Conservation (phyloP, 2,888 invertebrate species). For the Linnaemya vulpina region DNA sequence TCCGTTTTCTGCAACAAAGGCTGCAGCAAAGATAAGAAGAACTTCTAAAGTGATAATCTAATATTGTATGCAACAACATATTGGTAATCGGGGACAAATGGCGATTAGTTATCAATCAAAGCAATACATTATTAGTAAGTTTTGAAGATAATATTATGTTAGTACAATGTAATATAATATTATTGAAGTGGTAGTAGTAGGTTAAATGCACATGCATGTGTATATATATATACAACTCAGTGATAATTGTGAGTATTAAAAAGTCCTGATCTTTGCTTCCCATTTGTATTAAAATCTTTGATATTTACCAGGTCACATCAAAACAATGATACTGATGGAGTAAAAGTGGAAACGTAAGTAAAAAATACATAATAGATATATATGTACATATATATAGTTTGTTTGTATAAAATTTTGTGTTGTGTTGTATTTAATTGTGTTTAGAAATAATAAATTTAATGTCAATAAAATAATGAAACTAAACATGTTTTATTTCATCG, state of each 20-base stretch:
- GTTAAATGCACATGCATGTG: not conserved
- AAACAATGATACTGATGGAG: no score
- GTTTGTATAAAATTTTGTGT: no score
- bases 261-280: no score
- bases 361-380: no score
- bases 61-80: conserved; percentile 4
- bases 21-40: not conserved
- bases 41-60: not conserved
- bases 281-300: no score
- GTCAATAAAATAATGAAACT: no score
- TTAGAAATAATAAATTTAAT: no score
- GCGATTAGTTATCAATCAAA: conserved; percentile 51
- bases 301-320: no score
- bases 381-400: no score
- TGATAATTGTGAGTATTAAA: not conserved
- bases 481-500: no score
- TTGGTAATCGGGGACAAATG: conserved; percentile 25
- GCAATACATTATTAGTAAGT: not conserved
- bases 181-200: not conserved
- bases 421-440: no score
- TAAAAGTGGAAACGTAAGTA: no score
- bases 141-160: not conserved
- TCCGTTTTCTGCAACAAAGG: not conserved
- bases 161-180: not conserved
- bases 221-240: not conserved